phyloP scores from a whole-genome alignment of 1,140 invertebrate genomes.

The Drosophila serrata region DNA sequence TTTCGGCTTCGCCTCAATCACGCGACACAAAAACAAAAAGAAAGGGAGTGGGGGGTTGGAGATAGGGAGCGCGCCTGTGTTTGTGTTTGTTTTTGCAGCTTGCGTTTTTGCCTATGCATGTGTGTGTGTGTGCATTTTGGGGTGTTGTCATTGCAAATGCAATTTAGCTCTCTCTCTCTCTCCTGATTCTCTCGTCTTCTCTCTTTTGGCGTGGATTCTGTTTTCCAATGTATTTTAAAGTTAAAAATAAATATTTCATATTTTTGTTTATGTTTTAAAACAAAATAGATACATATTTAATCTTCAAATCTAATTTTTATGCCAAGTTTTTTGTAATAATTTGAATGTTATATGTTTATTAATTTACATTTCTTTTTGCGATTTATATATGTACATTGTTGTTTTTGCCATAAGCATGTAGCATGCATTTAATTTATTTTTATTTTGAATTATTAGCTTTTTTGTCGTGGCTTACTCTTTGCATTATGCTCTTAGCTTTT shows the following conservation, averaged over 20 bases:
- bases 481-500: not conserved
- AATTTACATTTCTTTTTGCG: not conserved
- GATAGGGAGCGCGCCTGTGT: conserved; percentile 11
- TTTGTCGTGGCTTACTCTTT: conserved; percentile 1
- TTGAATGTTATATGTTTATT: not conserved
- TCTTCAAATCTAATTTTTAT: no score
- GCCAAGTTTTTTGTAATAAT: not conserved
- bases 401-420: not conserved
- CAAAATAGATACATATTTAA: not conserved
- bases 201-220: not conserved
- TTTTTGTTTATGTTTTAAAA: not conserved
- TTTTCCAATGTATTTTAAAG: not conserved
- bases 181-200: not conserved
- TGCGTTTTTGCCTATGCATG: conserved; percentile 20
- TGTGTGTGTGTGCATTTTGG: conserved; percentile 41
- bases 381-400: not conserved
- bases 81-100: conserved; percentile 34
- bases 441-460: conserved; percentile 1
- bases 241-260: not conserved
- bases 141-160: conserved; percentile 56
- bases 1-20: conserved; percentile 40
- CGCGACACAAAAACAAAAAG: conserved; percentile 46
- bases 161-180: conserved; percentile 8
- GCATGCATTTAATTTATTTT: not conserved
- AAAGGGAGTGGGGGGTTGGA: not conserved